Evolutionary conservation across 2,113 vertebrate genomes (phyloP), one percentile per base, ranked within the genome.

Genomic region (Muscicapa adusta): DNA sequence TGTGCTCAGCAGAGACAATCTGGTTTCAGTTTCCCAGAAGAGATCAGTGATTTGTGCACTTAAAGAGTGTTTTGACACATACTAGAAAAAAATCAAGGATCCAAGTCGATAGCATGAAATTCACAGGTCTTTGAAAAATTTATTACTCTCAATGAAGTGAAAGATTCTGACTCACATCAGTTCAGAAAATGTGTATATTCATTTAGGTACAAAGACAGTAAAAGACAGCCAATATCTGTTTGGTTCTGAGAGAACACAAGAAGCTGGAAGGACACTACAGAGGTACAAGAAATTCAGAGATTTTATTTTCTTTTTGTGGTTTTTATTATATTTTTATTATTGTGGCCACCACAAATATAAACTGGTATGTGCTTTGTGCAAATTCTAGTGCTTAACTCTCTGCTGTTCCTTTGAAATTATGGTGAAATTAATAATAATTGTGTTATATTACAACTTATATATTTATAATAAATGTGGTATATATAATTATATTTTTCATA

Each of bases 1-100:
- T 71, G 82, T 50, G 31, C 47, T 77, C 70, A 43, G 71, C 5
- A 88, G 33, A 91, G 82, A 36, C 67, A 38, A 61, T 29, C 79
- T 75, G 72, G n/a, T 78, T 85, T 72, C 90, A 31, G 79, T 77
- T 91, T 91, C 93, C 89, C 72, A 56, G 73, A 80, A 89, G 61
- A 91, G 42, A 63, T 18, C 50, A 80, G 36, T 48, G 70, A 91
- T 70, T 54, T 2, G 20, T 62, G 34, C 65, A 73, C 53, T 34
- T 75, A 70, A 76, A 40, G 50, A 29, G n/a, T 56, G 28, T 51
- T 74, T 74, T 80, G 83, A 84, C 48, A 73, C 34, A 2, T 24
- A 16, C 10, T 1, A 58, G 68, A 61, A 73, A 75, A 75, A 94
- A 89, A 65, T 19, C 60, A 51, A 82, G 66, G 72, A 72, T 24